Evolutionary conservation across 1,140 invertebrate genomes (phyloP), one percentile per base, ranked within the genome.

Genomic region (Vanessa atalanta): DNA sequence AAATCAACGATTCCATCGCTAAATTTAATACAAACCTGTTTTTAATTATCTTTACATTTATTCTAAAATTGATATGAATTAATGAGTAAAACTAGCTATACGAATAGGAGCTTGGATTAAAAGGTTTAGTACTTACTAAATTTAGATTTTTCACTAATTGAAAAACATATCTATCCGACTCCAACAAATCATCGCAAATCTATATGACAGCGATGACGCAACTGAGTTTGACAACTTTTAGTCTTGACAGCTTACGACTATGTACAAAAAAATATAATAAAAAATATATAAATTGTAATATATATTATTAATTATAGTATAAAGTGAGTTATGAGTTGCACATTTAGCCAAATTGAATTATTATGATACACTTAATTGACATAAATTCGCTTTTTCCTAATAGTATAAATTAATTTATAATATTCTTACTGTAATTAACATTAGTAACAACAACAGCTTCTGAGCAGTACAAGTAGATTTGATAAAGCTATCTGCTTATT

Each of bases 131-230:
- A 70, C 68, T 65, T 26, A 60, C 64, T 61, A 73, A 61, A 47
- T 61, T 61, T 16, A 60, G 51, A 57, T 60, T 69, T 57, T 72
- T 74, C 53, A 72, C 71, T 69, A 79, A 71, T 75, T 77, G 76
- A 71, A 78, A 76, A 61, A 23, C 77, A 79, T 79, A 60, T n/a
- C 60, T 73, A 48, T 72, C 66, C 50, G 37, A 43, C 37, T 43
- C 1, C 37, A 50, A 65, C 48, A 69, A 57, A 69, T 69, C 55
- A 70, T 65, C 14, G 51, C 61, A 65, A 65, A 69, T 69, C 51
- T 69, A 47, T n/a, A 69, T 69, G 66, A 53, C 50, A 51, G 68
- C 77, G 78, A 76, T 82, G 80, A 82, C 80, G 80, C 80, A 82
- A 82, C 77, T 55, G 48, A 65, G 26, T n/a, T 23, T 50, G 37